Evolutionary conservation across 2,888 invertebrate species (phyloP).

Genomic region (Calameuta pallipes): DNA sequence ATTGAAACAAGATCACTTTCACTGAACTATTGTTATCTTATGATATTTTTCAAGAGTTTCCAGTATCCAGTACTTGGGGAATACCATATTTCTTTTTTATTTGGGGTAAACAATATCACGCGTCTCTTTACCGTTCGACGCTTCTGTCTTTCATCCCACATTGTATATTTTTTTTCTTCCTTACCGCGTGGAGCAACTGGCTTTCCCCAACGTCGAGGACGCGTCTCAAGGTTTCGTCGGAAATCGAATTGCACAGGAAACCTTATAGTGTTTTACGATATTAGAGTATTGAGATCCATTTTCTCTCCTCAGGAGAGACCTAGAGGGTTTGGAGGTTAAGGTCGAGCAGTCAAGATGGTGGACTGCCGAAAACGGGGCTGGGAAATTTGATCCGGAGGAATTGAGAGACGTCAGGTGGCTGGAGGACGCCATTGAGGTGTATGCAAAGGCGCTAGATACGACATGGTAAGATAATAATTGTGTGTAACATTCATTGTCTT

Average conservation of each 20-base stretch:
- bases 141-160: neutral
- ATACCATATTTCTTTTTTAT: neutral
- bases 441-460: slow-evolving; percentile 48
- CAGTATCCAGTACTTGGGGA: neutral
- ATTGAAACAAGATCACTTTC: too few species aligned
- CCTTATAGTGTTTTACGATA: neutral
- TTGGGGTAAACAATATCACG: neutral
- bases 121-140: neutral
- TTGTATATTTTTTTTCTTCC: neutral
- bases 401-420: slow-evolving; percentile 56
- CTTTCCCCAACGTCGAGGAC: neutral
- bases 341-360: slow-evolving; percentile 56
- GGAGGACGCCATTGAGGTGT: slow-evolving; percentile 50
- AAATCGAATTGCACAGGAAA: neutral
- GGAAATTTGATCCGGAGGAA: slow-evolving; percentile 49
- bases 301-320: slow-evolving; percentile 43
- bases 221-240: neutral
- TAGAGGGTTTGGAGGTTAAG: slow-evolving; percentile 42
- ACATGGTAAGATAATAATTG: slow-evolving; percentile 44
- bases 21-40: too few species aligned
- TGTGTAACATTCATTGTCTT: neutral
- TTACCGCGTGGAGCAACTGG: neutral
- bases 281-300: neutral
- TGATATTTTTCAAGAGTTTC: neutral
- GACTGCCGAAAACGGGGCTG: slow-evolving; percentile 36